Evolutionary conservation across 2,113 vertebrate genomes (phyloP), one percentile per base, ranked within the genome.

Genomic region (Ochotona curzoniae): DNA sequence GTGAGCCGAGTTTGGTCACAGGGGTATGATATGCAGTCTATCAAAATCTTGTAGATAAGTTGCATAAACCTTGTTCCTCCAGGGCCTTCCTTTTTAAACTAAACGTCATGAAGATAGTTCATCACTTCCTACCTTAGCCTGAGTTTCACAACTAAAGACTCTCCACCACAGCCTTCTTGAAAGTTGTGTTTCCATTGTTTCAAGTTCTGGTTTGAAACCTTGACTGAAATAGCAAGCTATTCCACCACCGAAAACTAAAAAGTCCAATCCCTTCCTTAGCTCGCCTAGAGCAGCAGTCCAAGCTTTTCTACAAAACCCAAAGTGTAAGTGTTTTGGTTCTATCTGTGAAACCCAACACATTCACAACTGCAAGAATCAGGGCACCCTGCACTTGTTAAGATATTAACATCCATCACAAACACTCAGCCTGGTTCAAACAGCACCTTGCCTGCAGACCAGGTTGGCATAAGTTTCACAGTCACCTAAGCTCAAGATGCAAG

Each of bases 91-190:
- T 91, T 75, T 67, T 85, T 79, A 76, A 79, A 85, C 54, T 63
- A 3, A 49, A 57, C n/a, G 57, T 88, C 73, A 4, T 49, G 30
- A 95, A 73, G n/a, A 30, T 69, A 47, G 60, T 92, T 32, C 73
- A 78, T 87, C 69, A 87, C 81, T 95, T 95, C 85, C 93, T 84
- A 67, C 30, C 13, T 86, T 83, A 26, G 71, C 81, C 84, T 89
- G 26, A 8, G 85, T 95, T 66, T 85, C 82, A 94, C n/a, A 66
- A 60, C 74, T 70, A 75, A 86, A 94, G 79, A 60, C 21, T 28
- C 75, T 60, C 35, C 28, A 79, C 21, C 54, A 69, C 0, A 81
- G 57, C 25, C 26, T 4, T 49, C 18, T 47, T 74, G 25, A 74
- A 86, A 74, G 61, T 12, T 8, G 10, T 60, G 76, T 89, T 44